Base-by-base conservation (phyloP, 2,113 vertebrate species). In the Garra rufa region DNA sequence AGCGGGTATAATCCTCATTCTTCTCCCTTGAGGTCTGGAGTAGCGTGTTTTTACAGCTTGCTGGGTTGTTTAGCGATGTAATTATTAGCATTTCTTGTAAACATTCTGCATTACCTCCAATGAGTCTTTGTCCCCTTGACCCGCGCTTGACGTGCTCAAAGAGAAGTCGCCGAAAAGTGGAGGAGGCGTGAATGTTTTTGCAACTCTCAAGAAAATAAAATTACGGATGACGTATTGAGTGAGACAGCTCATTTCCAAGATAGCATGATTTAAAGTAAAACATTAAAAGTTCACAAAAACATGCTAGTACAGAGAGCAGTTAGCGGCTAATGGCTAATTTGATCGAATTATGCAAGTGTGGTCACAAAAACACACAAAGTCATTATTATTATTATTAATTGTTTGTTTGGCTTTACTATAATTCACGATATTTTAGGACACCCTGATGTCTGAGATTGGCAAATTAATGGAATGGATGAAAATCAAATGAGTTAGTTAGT, bases 31-130 rank as follows among this genome's bases (percentile, higher is more conserved):
- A 85, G 88, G 88, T 89, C 88, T 85, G 86, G 67, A 81, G 82
- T 90, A 76, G 50, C 70, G 67, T 92, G 88, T 92, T 94, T 93
- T 89, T 89, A 92, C 89, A 93, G 87, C 91, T 92, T 88, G 90
- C 69, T 26, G 63, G 57, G 85, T 88, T 88, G 90, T 89, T 85
- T 73, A 83, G 81, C 89, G 41, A 89, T 81, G 76, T 87, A 90
- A 92, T 92, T 91, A 91, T 92, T 92, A 86, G 79, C 43, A 73
- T 89, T 91, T 91, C 89, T 89, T 85, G 46, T 89, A 92, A 92
- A 91, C 88, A 90, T 75, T 75, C 82, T 83, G 50, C 79, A 83
- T 77, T 82, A 84, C 76, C 74, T 88, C 89, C 85, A 86, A 85
- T 86, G 70, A 85, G 85, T 86, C 84, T 87, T 89, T 81, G 82